phyloP scores from a whole-genome alignment of 1,140 invertebrate genomes.

The Zeugodacus cucurbitae region DNA sequence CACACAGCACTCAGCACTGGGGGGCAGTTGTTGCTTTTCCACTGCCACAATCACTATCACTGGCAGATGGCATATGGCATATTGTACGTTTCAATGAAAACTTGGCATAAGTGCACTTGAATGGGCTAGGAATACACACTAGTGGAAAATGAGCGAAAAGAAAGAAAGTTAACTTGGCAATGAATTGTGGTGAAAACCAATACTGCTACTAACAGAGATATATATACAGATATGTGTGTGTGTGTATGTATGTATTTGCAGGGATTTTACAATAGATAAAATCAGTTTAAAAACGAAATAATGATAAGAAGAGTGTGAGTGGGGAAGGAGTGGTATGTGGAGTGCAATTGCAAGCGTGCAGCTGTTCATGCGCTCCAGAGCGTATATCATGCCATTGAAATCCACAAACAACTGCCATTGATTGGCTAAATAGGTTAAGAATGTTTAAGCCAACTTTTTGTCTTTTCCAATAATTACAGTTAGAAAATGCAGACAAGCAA shows the following conservation, averaged over 20 bases:
- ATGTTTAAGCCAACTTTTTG: background rate
- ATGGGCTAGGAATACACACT: background rate
- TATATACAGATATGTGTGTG: background rate
- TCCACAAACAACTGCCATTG: background rate
- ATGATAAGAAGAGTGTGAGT: background rate
- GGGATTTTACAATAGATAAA: too few relatives aligned
- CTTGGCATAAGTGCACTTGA: constrained; percentile 29
- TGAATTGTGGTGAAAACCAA: background rate
- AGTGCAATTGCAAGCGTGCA: background rate
- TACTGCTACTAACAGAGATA: background rate
- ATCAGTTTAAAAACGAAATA: background rate
- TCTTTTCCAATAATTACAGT: background rate
- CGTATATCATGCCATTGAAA: background rate
- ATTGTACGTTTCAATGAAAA: background rate
- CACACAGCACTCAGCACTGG: background rate
- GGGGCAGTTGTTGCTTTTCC: background rate
- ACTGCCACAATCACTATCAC: background rate
- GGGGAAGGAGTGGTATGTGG: too few relatives aligned
- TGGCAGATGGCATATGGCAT: background rate
- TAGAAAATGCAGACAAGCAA: background rate
- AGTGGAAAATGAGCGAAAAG: background rate
- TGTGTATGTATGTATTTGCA: too few relatives aligned
- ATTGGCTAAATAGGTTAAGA: constrained; percentile 7
- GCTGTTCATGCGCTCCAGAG: too few relatives aligned
- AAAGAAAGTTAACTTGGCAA: constrained; percentile 31